Base-by-base conservation (phyloP, 2,113 vertebrate species). In the Ceuthmochares aereus region DNA sequence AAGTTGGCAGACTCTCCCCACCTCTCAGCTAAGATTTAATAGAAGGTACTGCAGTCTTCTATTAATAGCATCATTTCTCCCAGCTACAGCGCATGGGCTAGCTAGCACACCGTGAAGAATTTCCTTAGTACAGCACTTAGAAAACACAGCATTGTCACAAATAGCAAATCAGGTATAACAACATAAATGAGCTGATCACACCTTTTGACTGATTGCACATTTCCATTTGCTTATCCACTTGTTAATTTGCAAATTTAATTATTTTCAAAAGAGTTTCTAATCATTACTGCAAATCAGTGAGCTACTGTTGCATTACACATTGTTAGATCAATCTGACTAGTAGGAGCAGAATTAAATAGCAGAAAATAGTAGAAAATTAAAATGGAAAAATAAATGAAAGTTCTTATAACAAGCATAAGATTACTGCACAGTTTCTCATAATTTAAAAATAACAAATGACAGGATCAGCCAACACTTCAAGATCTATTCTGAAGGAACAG, bases 21-120 rank as follows among this genome's bases (percentile, higher is more conserved):
- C 94, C 87, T 96, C 91, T 94, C 94, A 95, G 91, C 73, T 94
- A 96, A 93, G 96, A 96, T 96, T 97, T 96, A 96, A 96, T 94
- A 95, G 95, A 96, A 97, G 96, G 76, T 90, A 92, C 96, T 94
- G 96, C 95, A 96, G 92, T 96, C 80, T 96, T 45, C 96, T 96
- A 97, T 96, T 97, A 97, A 97, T 96, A 97, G 96, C 88, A 96
- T 78, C 81, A 84, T 95, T 96, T 91, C 76, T 92, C 84, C 87
- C 82, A 96, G 96, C 84, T 93, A 91, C 73, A 90, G 91, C 14
- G 2, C 92, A 95, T 84, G 93, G 80, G 32, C 88, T 86, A 74
- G 68, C 49, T 54, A 93, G 64, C 47, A 26, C 60, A 81, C 83
- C 87, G 64, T 82, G 79, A 96, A 93, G 70, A 89, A 96, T 89